Evolutionary conservation across 2,888 invertebrate species (phyloP).

Genomic region (Nomada flava): DNA sequence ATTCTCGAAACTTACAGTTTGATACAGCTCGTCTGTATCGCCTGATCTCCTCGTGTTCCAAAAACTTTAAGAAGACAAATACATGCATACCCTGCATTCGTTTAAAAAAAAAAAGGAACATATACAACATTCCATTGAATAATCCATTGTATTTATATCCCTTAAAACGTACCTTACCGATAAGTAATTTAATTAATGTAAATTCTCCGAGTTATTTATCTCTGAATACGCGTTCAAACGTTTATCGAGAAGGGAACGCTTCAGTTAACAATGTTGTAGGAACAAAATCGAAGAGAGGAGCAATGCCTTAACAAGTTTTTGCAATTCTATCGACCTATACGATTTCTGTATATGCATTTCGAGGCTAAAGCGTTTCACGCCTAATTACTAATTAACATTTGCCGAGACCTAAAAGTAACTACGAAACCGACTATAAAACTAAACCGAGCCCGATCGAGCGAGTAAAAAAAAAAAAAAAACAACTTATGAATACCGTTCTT

Average conservation of each 20-base stretch:
- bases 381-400: constrained; percentile 31
- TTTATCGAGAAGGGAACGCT: constrained; percentile 26
- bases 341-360: constrained; percentile 26
- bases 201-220: constrained; percentile 51
- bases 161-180: constrained; percentile 35
- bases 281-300: constrained; percentile 20
- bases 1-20: constrained; percentile 27
- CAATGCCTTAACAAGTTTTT: constrained; percentile 59
- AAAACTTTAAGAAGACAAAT: constrained; percentile 9
- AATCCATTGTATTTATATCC: constrained; percentile 51
- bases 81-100: constrained; percentile 8
- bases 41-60: constrained; percentile 55
- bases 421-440: constrained; percentile 43
- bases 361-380: constrained; percentile 28
- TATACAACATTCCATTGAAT: constrained; percentile 48
- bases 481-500: constrained; percentile 17
- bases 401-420: constrained; percentile 27
- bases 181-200: constrained; percentile 57
- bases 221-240: constrained; percentile 22
- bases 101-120: constrained; percentile 8
- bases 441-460: constrained; percentile 50
- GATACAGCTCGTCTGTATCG: constrained; percentile 36
- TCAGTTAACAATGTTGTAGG: constrained; percentile 32
- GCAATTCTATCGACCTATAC: constrained; percentile 50
- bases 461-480: neutral